Evolutionary conservation across 2,888 invertebrate genomes (phyloP).

Genomic region (Yponomeuta malinellus): DNA sequence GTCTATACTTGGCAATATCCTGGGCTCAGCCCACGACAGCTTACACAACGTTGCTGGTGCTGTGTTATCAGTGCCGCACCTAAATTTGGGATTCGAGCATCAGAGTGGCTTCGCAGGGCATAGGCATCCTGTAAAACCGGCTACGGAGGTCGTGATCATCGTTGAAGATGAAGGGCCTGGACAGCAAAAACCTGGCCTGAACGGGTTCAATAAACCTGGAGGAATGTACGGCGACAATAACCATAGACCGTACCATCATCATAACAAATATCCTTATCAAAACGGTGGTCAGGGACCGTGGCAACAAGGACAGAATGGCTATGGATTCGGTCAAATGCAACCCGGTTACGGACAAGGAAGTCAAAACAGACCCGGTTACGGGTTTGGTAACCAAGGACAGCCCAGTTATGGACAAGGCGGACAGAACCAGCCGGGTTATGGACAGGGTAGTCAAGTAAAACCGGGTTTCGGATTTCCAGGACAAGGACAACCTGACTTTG

Average conservation of each 20-base stretch:
- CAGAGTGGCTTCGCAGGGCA: not conserved
- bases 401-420: slow-evolving; percentile 9
- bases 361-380: slow-evolving; percentile 1
- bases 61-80: slow-evolving; percentile 38
- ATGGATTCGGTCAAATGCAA: slow-evolving; percentile 8
- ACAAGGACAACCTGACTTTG: not conserved
- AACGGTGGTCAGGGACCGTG: slow-evolving; percentile 3
- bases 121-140: not conserved
- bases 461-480: not conserved
- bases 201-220: not conserved
- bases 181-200: not conserved
- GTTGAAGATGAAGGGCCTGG: not conserved
- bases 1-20: slow-evolving; percentile 29
- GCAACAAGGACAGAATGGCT: not conserved
- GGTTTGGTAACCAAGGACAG: not conserved
- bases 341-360: slow-evolving; percentile 10
- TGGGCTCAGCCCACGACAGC: slow-evolving; percentile 34
- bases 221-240: not conserved
- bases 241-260: slow-evolving; percentile 6
- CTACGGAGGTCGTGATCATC: slow-evolving; percentile 3
- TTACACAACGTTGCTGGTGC: slow-evolving; percentile 34
- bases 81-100: not conserved
- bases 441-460: slow-evolving; percentile 2
- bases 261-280: not conserved
- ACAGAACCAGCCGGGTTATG: not conserved